Evolutionary conservation across 2,113 vertebrate species (phyloP).

Genomic region (Pelvicachromis taeniatus): DNA sequence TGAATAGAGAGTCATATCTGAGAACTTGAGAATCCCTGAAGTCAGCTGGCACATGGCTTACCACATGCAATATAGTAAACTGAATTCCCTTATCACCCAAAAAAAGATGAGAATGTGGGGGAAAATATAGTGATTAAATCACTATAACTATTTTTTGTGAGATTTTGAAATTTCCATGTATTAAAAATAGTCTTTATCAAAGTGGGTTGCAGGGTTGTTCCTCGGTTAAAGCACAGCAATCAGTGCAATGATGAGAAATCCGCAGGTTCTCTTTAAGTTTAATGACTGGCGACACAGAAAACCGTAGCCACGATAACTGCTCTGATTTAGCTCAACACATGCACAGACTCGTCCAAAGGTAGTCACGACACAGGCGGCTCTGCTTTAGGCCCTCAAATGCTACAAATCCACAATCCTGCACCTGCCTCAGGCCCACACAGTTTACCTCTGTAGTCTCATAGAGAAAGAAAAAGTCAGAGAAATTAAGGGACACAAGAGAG

Average conservation of each 20-base stretch:
- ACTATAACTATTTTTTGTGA: background rate
- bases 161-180: background rate
- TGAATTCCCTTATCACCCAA: background rate
- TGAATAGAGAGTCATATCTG: background rate
- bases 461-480: background rate
- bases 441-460: conserved; percentile 5
- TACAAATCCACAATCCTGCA: conserved; percentile 61
- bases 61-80: background rate
- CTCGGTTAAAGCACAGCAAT: background rate
- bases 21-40: background rate
- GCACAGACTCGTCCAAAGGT: conserved; percentile 51
- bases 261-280: background rate
- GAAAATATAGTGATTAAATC: background rate
- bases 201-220: background rate
- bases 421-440: conserved; percentile 40
- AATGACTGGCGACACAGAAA: background rate
- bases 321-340: conserved; percentile 48
- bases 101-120: background rate
- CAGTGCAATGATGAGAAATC: background rate
- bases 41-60: background rate
- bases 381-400: conserved; percentile 34
- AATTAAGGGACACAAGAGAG: background rate
- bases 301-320: conserved; percentile 34
- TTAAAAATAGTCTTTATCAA: background rate
- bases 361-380: conserved; percentile 22